Percentiles rank a stretch among this genome's conserved stretches.
Conservation (phyloP, 2,797 vertebrate species). For the Alectoris magna region DNA sequence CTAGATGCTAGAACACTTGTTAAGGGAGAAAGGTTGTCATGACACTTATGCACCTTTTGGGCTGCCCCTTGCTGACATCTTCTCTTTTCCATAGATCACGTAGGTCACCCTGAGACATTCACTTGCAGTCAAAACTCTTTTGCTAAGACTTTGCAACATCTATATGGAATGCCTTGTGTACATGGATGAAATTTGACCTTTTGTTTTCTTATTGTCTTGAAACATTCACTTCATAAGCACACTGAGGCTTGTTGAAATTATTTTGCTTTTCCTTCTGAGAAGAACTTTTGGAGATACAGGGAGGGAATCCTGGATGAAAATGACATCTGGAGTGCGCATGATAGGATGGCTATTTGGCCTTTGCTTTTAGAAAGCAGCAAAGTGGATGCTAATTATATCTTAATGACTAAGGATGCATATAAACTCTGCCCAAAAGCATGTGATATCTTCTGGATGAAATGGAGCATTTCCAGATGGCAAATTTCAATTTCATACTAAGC, state of each 20-base stretch:
- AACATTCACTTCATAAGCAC: not conserved
- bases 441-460: not conserved
- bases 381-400: not conserved
- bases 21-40: not conserved
- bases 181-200: not conserved
- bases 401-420: conserved; percentile 1
- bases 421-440: conserved; percentile 15
- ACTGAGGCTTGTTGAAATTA: not conserved
- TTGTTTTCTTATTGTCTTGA: not conserved
- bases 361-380: not conserved
- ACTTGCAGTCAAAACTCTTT: not conserved
- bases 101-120: not conserved
- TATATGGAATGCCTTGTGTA: not conserved
- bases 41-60: not conserved
- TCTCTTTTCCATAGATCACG: not conserved
- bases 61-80: not conserved
- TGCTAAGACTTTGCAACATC: not conserved
- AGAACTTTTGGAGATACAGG: not conserved
- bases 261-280: not conserved
- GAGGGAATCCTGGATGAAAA: not conserved
- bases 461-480: not conserved
- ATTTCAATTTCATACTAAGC: conserved; percentile 6
- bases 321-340: not conserved
- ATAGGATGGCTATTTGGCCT: not conserved
- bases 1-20: not conserved